A percentile compares a stretch with the other conserved stretches of the same genome.
Evolutionary conservation across 1,140 invertebrate species (phyloP).

Genomic region (Drosophila equinoxialis): DNA sequence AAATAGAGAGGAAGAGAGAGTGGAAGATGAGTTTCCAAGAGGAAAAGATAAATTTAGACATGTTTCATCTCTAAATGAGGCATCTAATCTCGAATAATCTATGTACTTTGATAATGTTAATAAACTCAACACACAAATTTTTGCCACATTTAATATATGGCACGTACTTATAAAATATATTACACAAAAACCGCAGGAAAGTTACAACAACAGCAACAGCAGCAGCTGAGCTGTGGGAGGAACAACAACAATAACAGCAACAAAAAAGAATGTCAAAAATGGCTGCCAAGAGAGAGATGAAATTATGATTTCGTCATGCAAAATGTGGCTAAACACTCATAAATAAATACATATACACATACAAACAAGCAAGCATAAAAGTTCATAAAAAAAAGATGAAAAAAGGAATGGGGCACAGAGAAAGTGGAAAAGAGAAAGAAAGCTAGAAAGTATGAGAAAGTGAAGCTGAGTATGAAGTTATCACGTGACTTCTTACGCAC

Average conservation of each 20-base stretch:
- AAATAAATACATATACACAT: constrained; percentile 57
- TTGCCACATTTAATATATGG: constrained; percentile 53
- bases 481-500: constrained; percentile 80
- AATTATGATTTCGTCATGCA: constrained; percentile 81
- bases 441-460: neutral
- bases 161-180: constrained; percentile 66
- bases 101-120: constrained; percentile 62
- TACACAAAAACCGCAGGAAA: constrained; percentile 54
- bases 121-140: constrained; percentile 53
- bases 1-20: neutral
- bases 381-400: constrained; percentile 44
- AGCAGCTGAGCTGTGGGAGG: constrained; percentile 21
- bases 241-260: neutral
- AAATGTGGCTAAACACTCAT: constrained; percentile 73
- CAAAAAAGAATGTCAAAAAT: constrained; percentile 70
- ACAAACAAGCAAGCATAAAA: constrained; percentile 39
- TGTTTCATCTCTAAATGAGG: constrained; percentile 56
- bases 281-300: constrained; percentile 49
- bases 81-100: constrained; percentile 66
- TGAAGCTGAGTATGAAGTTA: constrained; percentile 63
- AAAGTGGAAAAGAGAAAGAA: neutral
- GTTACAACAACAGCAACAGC: constrained; percentile 41
- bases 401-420: constrained; percentile 26
- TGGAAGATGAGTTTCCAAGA: constrained; percentile 3
- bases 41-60: constrained; percentile 43